Percentiles rank a stretch among this genome's conserved stretches.
Conservation (phyloP, 2,888 invertebrate species). For the Troglohyphantes excavatus region DNA sequence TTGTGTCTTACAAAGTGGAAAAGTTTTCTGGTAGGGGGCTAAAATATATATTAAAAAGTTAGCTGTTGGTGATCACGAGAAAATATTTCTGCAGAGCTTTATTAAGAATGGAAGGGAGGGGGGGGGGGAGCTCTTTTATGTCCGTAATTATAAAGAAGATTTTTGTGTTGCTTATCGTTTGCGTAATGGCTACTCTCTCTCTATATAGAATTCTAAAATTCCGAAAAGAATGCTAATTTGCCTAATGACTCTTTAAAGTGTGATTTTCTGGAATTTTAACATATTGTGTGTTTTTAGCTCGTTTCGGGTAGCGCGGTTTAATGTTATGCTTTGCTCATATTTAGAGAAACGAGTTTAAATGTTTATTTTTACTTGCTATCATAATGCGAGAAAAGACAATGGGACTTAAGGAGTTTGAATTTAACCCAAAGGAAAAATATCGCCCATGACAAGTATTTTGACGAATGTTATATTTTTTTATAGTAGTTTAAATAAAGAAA, state of each 20-base stretch:
- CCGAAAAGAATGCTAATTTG: conserved; percentile 49
- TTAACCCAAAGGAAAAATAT: too few species aligned
- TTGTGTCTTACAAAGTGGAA: too few species aligned
- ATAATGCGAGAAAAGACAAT: too few species aligned
- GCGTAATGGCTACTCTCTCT: conserved; percentile 40
- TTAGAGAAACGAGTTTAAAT: too few species aligned
- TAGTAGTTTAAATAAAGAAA: too few species aligned
- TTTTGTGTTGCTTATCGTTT: conserved; percentile 24
- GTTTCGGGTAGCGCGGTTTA: background rate
- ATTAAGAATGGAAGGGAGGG: conserved; percentile 20
- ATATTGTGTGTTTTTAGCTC: conserved; percentile 19
- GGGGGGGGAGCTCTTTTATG: background rate
- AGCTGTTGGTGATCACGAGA: conserved; percentile 10
- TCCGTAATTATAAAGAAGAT: conserved; percentile 7
- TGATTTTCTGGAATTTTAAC: conserved; percentile 12
- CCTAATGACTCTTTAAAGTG: conserved; percentile 47
- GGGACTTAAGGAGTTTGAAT: too few species aligned
- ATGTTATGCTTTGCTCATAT: too few species aligned
- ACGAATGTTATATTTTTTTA: too few species aligned
- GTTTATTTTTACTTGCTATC: too few species aligned
- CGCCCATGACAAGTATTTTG: too few species aligned
- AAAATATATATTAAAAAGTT: too few species aligned
- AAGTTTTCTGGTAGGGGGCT: too few species aligned
- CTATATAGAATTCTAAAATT: conserved; percentile 28
- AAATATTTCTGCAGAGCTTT: conserved; percentile 8